These are phyloP conservation scores for Callaeas wilsoni DNA, from an alignment of 2,113 vertebrate genomes.

Conservation along the genomic window DNA sequence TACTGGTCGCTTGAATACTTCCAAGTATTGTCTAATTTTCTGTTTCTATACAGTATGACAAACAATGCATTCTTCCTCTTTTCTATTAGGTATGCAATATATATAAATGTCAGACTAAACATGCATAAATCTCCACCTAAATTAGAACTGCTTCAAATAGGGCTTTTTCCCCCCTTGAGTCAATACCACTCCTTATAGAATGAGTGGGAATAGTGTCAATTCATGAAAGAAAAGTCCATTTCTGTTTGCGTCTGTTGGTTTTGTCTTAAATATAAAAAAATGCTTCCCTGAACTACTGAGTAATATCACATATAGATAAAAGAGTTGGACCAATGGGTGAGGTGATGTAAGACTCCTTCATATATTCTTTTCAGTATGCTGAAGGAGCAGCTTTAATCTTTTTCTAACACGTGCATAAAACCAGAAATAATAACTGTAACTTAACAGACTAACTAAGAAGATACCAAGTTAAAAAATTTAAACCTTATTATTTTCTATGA, in stretches of 20 bases:
- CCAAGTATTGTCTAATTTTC: background rate
- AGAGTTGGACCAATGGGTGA: background rate
- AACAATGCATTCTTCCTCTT: background rate
- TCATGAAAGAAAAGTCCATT: background rate
- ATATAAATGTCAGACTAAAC: background rate
- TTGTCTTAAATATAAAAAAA: background rate
- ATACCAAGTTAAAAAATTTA: background rate
- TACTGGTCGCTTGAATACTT: background rate
- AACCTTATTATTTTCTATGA: background rate
- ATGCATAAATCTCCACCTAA: background rate
- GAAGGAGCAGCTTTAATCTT: background rate
- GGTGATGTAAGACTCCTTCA: background rate
- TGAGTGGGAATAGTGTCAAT: background rate
- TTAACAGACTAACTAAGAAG: background rate
- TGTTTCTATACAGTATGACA: background rate
- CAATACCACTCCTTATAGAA: background rate
- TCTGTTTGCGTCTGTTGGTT: background rate
- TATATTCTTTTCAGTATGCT: background rate
- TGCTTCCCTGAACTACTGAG: background rate
- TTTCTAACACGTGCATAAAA: background rate
- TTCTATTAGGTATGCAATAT: background rate
- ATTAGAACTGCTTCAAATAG: background rate
- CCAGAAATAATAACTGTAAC: background rate
- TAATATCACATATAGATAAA: background rate
- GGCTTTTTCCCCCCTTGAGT: accelerated